These are phyloP conservation scores for Brachyopa scutellaris DNA, from an alignment of 2,888 invertebrate species.

Conservation along the genomic window DNA sequence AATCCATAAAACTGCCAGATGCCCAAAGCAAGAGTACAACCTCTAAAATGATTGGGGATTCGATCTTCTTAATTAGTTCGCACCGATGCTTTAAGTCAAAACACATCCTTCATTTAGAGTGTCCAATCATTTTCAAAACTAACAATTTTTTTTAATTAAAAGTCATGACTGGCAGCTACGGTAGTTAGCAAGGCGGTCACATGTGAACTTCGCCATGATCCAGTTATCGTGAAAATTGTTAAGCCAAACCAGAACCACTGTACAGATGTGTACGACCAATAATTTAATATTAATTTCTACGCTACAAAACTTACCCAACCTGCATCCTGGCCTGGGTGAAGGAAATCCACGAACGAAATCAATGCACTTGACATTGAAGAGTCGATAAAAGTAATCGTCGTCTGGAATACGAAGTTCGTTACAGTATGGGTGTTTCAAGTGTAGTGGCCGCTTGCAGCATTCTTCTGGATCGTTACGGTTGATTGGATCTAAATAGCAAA, in stretches of 20 bases:
- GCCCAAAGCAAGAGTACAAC: too few relatives aligned
- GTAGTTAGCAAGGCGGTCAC: background rate
- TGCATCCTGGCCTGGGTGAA: conserved; percentile 92
- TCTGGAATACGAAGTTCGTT: conserved; percentile 94
- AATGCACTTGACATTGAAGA: conserved; percentile 92
- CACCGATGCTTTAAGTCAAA: too few relatives aligned
- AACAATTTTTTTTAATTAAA: background rate
- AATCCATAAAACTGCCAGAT: too few relatives aligned
- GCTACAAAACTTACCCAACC: conserved; percentile 85
- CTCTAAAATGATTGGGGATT: too few relatives aligned
- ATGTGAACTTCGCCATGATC: conserved; percentile 1
- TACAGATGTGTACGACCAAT: background rate
- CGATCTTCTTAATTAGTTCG: too few relatives aligned
- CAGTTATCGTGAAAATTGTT: background rate
- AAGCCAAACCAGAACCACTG: background rate
- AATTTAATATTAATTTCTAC: conserved; percentile 6
- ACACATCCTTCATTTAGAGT: too few relatives aligned
- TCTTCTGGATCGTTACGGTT: conserved; percentile 95
- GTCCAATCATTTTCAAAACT: too few relatives aligned
- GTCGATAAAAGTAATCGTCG: conserved; percentile 94
- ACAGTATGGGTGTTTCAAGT: conserved; percentile 94
- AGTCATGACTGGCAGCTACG: background rate
- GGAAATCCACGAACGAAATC: conserved; percentile 95
- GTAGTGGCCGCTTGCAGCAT: conserved; percentile 91
- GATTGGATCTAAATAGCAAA: conserved; percentile 85